Conservation (phyloP, 2,797 vertebrate species). For the Parauchenoglanis punctatus region DNA sequence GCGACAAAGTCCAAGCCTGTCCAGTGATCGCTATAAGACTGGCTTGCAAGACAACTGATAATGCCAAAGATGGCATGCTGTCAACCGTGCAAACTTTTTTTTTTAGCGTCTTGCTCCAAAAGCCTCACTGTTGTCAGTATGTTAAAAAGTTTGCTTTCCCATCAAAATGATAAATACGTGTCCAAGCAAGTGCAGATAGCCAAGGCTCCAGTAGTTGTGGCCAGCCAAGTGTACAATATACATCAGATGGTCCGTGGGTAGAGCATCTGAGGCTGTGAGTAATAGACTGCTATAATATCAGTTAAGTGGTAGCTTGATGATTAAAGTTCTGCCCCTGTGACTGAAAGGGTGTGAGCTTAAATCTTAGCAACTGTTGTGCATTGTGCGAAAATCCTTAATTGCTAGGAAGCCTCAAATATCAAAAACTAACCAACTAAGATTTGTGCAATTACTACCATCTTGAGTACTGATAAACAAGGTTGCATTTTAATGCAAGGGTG, state of each 20-base stretch:
- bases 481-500: not conserved
- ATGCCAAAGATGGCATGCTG: constrained; percentile 13
- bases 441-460: not conserved
- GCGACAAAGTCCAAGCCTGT: not conserved
- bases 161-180: not conserved
- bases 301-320: constrained; percentile 4
- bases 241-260: constrained; percentile 38
- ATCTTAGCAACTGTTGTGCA: constrained; percentile 7
- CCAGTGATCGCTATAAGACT: not conserved
- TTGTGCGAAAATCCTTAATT: constrained; percentile 22
- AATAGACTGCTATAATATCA: not conserved
- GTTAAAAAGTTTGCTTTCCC: constrained; percentile 20
- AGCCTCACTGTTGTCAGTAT: constrained; percentile 7
- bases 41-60: not conserved
- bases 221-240: constrained; percentile 26
- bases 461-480: not conserved
- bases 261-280: constrained; percentile 25
- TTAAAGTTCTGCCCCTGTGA: not conserved
- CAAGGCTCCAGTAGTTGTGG: not conserved
- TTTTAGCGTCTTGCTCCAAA: not conserved
- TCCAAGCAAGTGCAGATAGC: constrained; percentile 7
- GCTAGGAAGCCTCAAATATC: not conserved
- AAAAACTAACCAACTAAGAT: not conserved
- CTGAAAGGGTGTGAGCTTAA: not conserved
- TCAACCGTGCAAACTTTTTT: not conserved